These are phyloP conservation scores for Nemurella pictetii DNA, from an alignment of 2,888 invertebrate genomes.

Conservation along the genomic window DNA sequence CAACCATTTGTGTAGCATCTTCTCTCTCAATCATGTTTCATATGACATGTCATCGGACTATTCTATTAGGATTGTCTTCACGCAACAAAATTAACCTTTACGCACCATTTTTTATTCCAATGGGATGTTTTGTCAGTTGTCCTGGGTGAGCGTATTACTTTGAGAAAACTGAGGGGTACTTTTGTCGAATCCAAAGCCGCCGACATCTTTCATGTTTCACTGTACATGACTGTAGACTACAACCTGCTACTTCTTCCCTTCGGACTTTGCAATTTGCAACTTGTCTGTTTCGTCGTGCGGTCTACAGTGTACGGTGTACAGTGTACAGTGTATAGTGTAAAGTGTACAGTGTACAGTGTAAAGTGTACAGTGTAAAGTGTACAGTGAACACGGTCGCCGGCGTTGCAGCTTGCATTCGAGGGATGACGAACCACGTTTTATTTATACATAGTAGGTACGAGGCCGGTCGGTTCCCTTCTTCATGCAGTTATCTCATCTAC, in stretches of 20 bases:
- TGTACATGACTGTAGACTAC: not conserved
- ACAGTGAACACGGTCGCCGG: not conserved
- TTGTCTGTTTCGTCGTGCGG: not conserved
- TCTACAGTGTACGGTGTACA: too few species aligned
- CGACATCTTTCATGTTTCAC: not conserved
- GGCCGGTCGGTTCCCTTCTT: not conserved
- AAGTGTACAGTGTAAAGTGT: too few species aligned
- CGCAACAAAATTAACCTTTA: not conserved
- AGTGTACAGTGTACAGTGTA: too few species aligned
- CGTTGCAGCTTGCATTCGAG: not conserved
- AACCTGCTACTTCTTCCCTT: not conserved
- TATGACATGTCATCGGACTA: not conserved
- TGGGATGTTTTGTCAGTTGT: not conserved
- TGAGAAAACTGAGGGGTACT: not conserved
- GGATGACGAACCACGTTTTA: not conserved
- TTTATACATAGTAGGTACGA: not conserved
- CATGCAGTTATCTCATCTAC: slow-evolving; percentile 15
- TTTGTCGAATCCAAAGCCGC: not conserved
- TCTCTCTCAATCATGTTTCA: not conserved
- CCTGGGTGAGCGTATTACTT: not conserved
- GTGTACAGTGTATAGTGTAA: too few species aligned
- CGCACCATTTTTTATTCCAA: not conserved
- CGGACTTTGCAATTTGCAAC: not conserved
- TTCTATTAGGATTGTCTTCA: not conserved
- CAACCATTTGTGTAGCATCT: not conserved